Conservation (phyloP, 2,888 invertebrate species). For the Cerastoderma edule region DNA sequence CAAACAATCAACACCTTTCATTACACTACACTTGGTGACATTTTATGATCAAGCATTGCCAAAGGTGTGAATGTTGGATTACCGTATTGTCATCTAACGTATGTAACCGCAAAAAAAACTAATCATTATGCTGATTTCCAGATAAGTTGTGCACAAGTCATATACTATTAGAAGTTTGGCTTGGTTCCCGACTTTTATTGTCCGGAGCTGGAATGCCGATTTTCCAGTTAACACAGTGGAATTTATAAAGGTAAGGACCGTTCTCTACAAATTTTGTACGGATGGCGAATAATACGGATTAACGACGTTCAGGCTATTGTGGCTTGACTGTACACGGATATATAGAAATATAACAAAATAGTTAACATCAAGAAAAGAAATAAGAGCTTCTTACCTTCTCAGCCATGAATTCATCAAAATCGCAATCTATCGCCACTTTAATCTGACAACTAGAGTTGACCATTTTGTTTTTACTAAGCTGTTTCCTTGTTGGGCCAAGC, state of each 20-base stretch:
- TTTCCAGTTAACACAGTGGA: neutral
- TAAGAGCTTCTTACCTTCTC: slow-evolving; percentile 86
- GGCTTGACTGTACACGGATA: neutral
- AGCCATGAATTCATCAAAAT: slow-evolving; percentile 95
- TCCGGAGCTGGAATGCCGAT: no score
- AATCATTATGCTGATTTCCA: no score
- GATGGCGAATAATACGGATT: neutral
- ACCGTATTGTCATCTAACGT: no score
- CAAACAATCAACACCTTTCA: no score
- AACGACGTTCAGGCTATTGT: neutral
- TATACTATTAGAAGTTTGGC: no score
- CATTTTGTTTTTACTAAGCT: slow-evolving; percentile 88
- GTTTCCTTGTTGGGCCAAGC: slow-evolving; percentile 89
- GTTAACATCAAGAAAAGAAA: neutral
- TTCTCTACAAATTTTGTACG: slow-evolving; percentile 1
- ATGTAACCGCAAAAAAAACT: no score
- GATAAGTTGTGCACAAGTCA: no score
- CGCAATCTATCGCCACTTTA: slow-evolving; percentile 93
- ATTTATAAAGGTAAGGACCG: no score
- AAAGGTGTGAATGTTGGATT: no score
- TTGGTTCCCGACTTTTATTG: no score
- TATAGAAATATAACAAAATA: neutral
- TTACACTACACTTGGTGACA: no score
- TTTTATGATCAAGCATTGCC: no score
- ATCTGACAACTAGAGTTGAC: slow-evolving; percentile 88